phyloP scores from a whole-genome alignment of 2,888 invertebrate species.

The Drosophila leonis region DNA sequence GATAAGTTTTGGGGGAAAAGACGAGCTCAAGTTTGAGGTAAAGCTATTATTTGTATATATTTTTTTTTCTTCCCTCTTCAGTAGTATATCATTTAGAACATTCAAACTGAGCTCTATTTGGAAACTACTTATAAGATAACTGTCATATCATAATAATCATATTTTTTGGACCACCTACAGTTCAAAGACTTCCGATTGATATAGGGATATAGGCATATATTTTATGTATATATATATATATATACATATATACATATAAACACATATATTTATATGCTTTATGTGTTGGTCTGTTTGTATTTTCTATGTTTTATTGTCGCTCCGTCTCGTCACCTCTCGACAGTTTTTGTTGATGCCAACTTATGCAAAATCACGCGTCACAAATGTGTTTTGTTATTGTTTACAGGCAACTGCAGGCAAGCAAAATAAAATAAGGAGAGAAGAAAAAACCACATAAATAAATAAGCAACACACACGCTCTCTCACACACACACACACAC shows the following conservation, averaged over 20 bases:
- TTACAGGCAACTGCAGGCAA: constrained; percentile 74
- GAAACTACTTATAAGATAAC: background rate
- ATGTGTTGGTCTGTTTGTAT: constrained; percentile 3
- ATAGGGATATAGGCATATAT: background rate
- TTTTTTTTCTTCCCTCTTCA: too few species aligned
- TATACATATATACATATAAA: background rate
- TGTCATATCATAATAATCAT: background rate
- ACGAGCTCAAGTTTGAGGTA: too few species aligned
- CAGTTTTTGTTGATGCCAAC: constrained; percentile 58
- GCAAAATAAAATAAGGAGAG: constrained; percentile 17
- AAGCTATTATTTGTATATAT: too few species aligned
- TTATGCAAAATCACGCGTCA: constrained; percentile 82
- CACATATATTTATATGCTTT: background rate
- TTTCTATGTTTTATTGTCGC: constrained; percentile 21
- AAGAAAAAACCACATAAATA: constrained; percentile 61
- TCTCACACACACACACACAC: constrained; percentile 10
- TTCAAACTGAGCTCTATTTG: too few species aligned
- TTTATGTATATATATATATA: background rate
- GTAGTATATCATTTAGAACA: too few species aligned
- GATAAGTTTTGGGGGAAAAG: too few species aligned
- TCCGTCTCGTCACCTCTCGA: constrained; percentile 6
- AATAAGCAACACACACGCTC: constrained; percentile 39
- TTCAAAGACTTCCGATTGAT: background rate
- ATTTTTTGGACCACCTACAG: background rate
- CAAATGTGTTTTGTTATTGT: constrained; percentile 81